Conservation (phyloP, 2,888 invertebrate genomes). For the Sarcophaga variegata region DNA sequence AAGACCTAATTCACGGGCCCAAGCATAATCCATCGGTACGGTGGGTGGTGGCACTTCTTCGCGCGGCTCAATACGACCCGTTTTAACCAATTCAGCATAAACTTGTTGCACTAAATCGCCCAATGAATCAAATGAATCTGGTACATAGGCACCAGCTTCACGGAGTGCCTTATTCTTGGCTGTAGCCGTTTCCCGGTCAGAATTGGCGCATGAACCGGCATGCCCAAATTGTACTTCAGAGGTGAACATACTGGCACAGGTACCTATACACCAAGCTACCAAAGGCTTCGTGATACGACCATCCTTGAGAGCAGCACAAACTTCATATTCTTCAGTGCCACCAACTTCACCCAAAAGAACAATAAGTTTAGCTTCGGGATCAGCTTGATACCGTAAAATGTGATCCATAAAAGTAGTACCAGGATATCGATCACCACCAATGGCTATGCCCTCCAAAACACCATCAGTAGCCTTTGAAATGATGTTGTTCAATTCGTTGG, state of each 20-base stretch:
- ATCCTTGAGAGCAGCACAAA: constrained; percentile 92
- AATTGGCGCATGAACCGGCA: constrained; percentile 99
- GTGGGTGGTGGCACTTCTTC: constrained; percentile 98
- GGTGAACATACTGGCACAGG: constrained; percentile 92
- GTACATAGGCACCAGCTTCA: constrained; percentile 94
- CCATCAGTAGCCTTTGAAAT: constrained; percentile 98
- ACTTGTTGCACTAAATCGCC: constrained; percentile 91
- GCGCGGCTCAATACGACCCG: constrained; percentile 92
- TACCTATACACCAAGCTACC: constrained; percentile 99
- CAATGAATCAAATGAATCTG: constrained; percentile 93
- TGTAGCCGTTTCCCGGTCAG: constrained; percentile 94
- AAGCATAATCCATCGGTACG: constrained; percentile 99
- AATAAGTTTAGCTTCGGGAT: constrained; percentile 95
- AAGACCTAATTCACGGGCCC: constrained; percentile 97
- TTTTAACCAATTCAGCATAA: constrained; percentile 89
- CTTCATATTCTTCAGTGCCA: constrained; percentile 98
- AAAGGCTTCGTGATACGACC: constrained; percentile 94
- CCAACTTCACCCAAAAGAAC: constrained; percentile 99
- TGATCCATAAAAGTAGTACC: constrained; percentile 99
- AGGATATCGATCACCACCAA: constrained; percentile 98
- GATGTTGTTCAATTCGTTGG: constrained; percentile 99
- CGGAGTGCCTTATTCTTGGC: constrained; percentile 94
- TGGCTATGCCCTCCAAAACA: constrained; percentile 98
- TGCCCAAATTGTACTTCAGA: constrained; percentile 98
- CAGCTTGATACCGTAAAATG: constrained; percentile 91